Evolutionary conservation across 2,113 vertebrate genomes (phyloP).

Genomic region (Dolichotis patagonum): DNA sequence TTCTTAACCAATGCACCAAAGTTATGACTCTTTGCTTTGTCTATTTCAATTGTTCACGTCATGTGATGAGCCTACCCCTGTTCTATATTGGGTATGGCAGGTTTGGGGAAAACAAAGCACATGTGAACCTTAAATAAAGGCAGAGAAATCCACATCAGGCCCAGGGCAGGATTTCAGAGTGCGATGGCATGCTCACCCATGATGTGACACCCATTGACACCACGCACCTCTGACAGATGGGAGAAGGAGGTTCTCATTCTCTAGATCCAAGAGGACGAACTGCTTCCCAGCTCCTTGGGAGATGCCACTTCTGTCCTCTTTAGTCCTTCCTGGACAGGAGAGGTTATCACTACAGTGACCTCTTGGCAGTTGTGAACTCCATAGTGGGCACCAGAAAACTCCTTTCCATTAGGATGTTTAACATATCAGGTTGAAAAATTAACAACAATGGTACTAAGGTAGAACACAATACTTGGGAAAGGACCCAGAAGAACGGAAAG

Average conservation of each 20-base stretch:
- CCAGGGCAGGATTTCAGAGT: neutral
- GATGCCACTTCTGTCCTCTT: neutral
- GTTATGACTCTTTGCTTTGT: neutral
- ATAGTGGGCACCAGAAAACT: neutral
- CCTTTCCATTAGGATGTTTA: neutral
- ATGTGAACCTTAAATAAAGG: accelerated
- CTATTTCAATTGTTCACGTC: neutral
- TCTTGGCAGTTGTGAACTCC: neutral
- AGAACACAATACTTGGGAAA: neutral
- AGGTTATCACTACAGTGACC: neutral
- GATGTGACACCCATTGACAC: neutral
- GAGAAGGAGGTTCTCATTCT: neutral
- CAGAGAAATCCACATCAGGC: neutral
- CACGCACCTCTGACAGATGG: accelerated
- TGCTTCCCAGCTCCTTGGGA: neutral
- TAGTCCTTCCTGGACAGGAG: neutral
- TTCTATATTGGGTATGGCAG: neutral
- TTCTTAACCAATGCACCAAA: neutral
- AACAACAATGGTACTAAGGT: neutral
- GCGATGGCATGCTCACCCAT: accelerated
- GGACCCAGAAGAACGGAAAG: neutral
- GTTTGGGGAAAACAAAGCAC: accelerated
- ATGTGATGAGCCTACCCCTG: neutral
- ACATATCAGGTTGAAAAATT: neutral
- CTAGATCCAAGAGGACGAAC: neutral